Conservation (phyloP, 1,140 invertebrate species). For the Euwallacea fornicatus region DNA sequence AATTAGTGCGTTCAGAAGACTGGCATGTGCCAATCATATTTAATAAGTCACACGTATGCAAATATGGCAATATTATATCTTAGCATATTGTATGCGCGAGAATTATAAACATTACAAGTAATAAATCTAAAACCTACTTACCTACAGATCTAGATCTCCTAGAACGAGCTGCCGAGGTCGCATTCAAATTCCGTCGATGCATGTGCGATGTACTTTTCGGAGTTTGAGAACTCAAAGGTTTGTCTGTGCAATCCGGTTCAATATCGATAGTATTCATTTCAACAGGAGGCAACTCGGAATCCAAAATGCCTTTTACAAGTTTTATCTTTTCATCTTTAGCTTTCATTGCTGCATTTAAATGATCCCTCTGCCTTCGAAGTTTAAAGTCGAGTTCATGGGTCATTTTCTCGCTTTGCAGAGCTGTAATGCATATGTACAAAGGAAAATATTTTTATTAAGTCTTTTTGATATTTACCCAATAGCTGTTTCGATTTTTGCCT, state of each 20-base stretch:
- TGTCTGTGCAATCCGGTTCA: slow-evolving; percentile 1
- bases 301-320: slow-evolving; percentile 57
- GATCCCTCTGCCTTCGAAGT: slow-evolving; percentile 67
- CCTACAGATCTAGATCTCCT: slow-evolving; percentile 39
- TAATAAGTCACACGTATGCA: too few relatives aligned
- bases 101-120: too few relatives aligned
- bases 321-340: slow-evolving; percentile 59
- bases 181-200: slow-evolving; percentile 21
- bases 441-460: neutral
- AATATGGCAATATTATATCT: too few relatives aligned
- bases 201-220: slow-evolving; percentile 20
- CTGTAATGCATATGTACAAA: slow-evolving; percentile 38
- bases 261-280: slow-evolving; percentile 27
- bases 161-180: slow-evolving; percentile 3
- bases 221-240: slow-evolving; percentile 22
- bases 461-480: slow-evolving; percentile 49
- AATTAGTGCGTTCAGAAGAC: too few relatives aligned
- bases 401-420: slow-evolving; percentile 71
- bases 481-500: slow-evolving; percentile 75
- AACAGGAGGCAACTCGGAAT: slow-evolving; percentile 49
- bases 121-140: neutral
- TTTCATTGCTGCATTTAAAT: slow-evolving; percentile 59
- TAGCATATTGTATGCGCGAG: too few relatives aligned
- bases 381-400: slow-evolving; percentile 65
- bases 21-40: too few relatives aligned